Percentiles rank a stretch among this genome's conserved stretches.
These are phyloP conservation scores for Romanogobio albipinnatus DNA, from an alignment of 2,113 vertebrate genomes.

Conservation along the genomic window DNA sequence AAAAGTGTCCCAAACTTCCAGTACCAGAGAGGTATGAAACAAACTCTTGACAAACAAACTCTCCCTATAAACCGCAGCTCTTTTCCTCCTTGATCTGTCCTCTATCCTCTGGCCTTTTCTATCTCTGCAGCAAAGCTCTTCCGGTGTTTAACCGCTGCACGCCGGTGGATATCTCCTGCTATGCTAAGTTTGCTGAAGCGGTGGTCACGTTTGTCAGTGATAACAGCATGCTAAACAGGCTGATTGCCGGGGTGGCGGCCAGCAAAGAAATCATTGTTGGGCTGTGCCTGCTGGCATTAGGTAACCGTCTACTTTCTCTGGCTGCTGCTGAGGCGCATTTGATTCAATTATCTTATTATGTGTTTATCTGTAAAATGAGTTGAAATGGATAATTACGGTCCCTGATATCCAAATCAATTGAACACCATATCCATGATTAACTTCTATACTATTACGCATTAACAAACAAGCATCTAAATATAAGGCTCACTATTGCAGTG, in stretches of 20 bases:
- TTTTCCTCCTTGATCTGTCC: slow-evolving; percentile 17
- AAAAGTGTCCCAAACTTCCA: slow-evolving; percentile 93
- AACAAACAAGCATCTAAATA: background rate
- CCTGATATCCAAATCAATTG: background rate
- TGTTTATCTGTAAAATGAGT: background rate
- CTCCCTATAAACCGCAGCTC: background rate
- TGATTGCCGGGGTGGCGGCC: slow-evolving; percentile 95
- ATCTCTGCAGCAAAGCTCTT: slow-evolving; percentile 81
- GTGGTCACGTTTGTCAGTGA: slow-evolving; percentile 97
- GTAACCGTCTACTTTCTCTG: slow-evolving; percentile 72
- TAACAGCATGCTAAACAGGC: slow-evolving; percentile 93
- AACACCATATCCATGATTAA: background rate
- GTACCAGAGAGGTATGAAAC: slow-evolving; percentile 87
- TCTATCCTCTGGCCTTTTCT: slow-evolving; percentile 30
- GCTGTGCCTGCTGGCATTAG: slow-evolving; percentile 95
- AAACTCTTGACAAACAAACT: slow-evolving; percentile 56
- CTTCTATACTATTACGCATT: background rate
- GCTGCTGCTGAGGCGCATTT: background rate
- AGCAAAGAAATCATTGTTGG: slow-evolving; percentile 99
- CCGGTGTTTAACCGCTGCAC: slow-evolving; percentile 98
- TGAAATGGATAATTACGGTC: background rate
- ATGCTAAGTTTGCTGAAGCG: slow-evolving; percentile 94
- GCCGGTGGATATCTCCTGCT: slow-evolving; percentile 95
- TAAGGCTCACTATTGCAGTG: background rate
- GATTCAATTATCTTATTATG: background rate